Evolutionary conservation across 1,140 invertebrate species (phyloP).

Genomic region (Melitaea cinxia): DNA sequence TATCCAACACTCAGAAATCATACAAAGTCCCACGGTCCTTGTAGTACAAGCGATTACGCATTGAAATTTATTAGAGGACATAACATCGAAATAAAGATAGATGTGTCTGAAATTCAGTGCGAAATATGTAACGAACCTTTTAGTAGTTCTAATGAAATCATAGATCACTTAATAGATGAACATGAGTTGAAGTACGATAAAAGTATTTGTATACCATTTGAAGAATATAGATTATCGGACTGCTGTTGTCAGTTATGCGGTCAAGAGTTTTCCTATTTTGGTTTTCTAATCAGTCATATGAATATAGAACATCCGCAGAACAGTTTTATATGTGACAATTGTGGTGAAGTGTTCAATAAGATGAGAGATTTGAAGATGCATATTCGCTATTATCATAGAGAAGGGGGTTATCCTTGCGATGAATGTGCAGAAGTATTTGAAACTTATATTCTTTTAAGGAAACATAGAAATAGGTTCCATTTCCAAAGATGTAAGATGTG

Average conservation of each 20-base stretch:
- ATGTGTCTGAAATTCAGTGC: constrained; percentile 62
- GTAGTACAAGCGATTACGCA: constrained; percentile 52
- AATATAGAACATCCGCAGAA: constrained; percentile 61
- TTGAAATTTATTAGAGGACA: constrained; percentile 59
- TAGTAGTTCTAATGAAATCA: constrained; percentile 47
- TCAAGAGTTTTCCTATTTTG: constrained; percentile 56
- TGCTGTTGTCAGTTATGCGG: constrained; percentile 56
- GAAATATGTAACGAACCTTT: constrained; percentile 63
- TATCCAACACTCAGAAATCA: constrained; percentile 64
- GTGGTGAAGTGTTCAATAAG: constrained; percentile 59
- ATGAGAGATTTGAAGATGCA: constrained; percentile 57
- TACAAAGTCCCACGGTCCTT: constrained; percentile 57
- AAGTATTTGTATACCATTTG: constrained; percentile 47
- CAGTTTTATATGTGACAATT: constrained; percentile 62
- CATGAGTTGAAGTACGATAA: constrained; percentile 64
- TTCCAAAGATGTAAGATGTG: constrained; percentile 57
- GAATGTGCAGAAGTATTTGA: constrained; percentile 53
- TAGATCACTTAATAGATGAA: constrained; percentile 62
- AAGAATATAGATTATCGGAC: constrained; percentile 57
- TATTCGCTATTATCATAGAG: constrained; percentile 52
- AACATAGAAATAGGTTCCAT: constrained; percentile 59
- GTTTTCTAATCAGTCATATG: constrained; percentile 58
- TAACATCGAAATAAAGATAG: constrained; percentile 62
- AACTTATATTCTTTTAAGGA: constrained; percentile 32
- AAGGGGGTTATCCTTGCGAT: constrained; percentile 58